Conservation (phyloP, 2,113 vertebrate species). For the Rissa tridactyla region DNA sequence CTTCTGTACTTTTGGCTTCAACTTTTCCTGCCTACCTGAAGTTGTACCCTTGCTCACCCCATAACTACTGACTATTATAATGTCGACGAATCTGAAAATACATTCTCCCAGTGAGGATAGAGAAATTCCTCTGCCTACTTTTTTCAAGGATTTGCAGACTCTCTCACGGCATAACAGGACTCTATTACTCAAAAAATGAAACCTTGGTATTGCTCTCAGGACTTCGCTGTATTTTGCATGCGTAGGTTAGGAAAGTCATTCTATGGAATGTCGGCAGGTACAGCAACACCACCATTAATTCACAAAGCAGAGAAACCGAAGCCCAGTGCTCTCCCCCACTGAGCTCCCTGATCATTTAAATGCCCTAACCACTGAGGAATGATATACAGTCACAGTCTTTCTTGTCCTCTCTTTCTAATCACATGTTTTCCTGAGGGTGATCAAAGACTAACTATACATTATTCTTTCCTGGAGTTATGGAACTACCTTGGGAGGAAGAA, state of each 20-base stretch:
- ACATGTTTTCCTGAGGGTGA: neutral
- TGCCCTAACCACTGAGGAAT: neutral
- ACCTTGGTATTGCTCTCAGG: neutral
- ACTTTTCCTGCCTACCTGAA: neutral
- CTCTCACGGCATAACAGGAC: neutral
- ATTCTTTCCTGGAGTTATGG: neutral
- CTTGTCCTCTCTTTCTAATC: neutral
- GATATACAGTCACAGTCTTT: neutral
- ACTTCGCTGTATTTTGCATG: neutral
- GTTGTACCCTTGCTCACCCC: neutral
- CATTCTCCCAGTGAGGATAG: neutral
- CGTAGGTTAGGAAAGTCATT: neutral
- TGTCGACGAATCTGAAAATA: neutral
- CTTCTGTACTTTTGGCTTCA: neutral
- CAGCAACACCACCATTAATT: neutral
- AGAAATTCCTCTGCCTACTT: neutral
- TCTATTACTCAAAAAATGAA: neutral
- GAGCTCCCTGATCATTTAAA: neutral
- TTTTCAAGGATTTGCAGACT: neutral
- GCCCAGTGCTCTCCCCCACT: neutral
- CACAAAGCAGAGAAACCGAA: neutral
- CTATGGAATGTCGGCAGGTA: neutral
- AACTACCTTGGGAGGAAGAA: neutral
- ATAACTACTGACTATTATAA: neutral
- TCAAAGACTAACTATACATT: neutral